A percentile compares a stretch with the other conserved stretches of the same genome.
Evolutionary conservation across 2,888 invertebrate species (phyloP).

Genomic region (Monoplex corrugatus): DNA sequence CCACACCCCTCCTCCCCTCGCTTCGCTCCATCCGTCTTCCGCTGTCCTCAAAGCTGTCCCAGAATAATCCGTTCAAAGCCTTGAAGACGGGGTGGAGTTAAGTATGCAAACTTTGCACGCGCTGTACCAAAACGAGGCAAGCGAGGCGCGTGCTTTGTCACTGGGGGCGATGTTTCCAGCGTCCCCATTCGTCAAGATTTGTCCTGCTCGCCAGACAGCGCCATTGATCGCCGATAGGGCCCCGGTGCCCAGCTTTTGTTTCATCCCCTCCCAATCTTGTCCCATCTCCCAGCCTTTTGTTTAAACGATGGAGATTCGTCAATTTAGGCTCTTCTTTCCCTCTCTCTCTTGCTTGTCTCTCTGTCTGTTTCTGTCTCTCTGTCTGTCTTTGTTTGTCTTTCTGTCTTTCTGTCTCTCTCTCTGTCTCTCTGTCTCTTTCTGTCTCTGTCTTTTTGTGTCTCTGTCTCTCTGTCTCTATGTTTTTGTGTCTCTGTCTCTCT

Average conservation of each 20-base stretch:
- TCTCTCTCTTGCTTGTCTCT: background rate
- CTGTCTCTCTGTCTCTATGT: background rate
- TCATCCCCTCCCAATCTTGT: background rate
- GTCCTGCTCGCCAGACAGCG: background rate
- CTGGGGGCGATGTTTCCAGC: background rate
- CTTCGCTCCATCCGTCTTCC: background rate
- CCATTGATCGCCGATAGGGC: background rate
- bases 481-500: background rate
- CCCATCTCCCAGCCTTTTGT: too few relatives aligned
- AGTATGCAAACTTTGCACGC: constrained; percentile 30
- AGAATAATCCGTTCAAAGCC: background rate
- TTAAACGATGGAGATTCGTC: too few relatives aligned
- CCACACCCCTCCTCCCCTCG: background rate
- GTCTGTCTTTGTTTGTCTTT: background rate
- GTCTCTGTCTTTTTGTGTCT: background rate
- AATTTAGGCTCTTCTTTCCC: too few relatives aligned
- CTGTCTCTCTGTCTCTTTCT: too few relatives aligned
- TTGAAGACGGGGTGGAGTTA: constrained; percentile 26
- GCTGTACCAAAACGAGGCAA: constrained; percentile 31
- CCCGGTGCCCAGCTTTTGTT: background rate
- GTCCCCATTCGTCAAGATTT: constrained; percentile 42
- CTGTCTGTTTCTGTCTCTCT: background rate
- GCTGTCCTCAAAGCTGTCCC: constrained; percentile 15
- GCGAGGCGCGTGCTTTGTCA: constrained; percentile 35
- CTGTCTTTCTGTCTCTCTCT: background rate